phyloP scores from a whole-genome alignment of 1,140 invertebrate genomes.

The Pomacea maculata region DNA sequence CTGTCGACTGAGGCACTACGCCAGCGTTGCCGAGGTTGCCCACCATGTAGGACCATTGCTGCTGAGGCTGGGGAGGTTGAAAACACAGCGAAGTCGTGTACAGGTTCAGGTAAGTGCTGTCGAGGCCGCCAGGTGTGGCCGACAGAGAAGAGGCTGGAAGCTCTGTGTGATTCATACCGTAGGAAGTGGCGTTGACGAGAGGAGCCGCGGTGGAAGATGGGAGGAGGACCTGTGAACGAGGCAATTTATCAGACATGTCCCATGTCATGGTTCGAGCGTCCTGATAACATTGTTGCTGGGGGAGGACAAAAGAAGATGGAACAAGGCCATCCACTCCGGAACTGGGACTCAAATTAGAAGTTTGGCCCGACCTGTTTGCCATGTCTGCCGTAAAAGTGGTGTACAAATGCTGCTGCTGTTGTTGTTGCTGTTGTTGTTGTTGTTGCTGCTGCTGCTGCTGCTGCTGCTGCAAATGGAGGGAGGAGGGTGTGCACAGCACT shows the following conservation, averaged over 20 bases:
- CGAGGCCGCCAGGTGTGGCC: constrained; percentile 22
- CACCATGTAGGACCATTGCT: constrained; percentile 41
- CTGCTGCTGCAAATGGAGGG: neutral
- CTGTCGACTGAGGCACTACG: neutral
- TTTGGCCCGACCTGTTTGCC: neutral
- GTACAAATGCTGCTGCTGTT: neutral
- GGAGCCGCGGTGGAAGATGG: constrained; percentile 6
- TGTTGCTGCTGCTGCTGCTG: constrained; percentile 2
- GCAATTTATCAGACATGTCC: no score
- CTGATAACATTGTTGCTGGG: neutral
- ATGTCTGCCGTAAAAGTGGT: neutral
- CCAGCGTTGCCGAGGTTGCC: neutral
- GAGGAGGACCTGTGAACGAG: neutral
- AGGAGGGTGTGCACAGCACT: neutral
- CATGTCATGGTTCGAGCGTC: neutral
- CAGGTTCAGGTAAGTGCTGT: constrained; percentile 45
- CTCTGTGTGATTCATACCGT: constrained; percentile 24
- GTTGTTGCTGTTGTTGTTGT: constrained; percentile 3
- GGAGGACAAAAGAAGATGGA: neutral
- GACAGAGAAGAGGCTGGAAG: constrained; percentile 21
- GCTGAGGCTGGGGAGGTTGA: constrained; percentile 36
- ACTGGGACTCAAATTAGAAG: no score
- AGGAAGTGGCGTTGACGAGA: constrained; percentile 28
- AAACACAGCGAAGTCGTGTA: constrained; percentile 50
- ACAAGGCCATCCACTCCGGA: neutral